A percentile compares a stretch with the other conserved stretches of the same genome.
phyloP scores from a whole-genome alignment of 2,797 vertebrate genomes.

The Anabas testudineus region DNA sequence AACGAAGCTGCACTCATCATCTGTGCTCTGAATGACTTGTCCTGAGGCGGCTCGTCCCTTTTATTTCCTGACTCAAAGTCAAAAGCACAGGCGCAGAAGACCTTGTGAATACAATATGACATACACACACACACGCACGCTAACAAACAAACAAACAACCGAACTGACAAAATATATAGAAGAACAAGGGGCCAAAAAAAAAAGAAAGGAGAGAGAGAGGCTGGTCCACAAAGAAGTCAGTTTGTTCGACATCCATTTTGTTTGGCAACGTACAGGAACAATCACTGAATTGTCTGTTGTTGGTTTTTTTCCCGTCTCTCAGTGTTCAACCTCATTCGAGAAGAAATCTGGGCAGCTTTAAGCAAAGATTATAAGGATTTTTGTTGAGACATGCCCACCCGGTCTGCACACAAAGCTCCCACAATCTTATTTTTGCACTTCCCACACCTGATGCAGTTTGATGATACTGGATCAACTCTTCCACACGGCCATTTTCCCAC shows the following conservation, averaged over 20 bases:
- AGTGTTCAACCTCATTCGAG: constrained; percentile 32
- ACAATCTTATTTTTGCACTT: constrained; percentile 52
- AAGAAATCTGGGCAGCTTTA: constrained; percentile 45
- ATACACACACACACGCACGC: constrained; percentile 10
- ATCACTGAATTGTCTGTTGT: constrained; percentile 31
- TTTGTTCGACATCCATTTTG: constrained; percentile 40
- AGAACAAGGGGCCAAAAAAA: neutral
- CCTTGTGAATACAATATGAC: constrained; percentile 60
- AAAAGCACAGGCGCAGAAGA: constrained; percentile 59
- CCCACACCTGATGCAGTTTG: constrained; percentile 40
- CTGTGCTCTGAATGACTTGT: constrained; percentile 67
- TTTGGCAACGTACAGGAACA: constrained; percentile 28
- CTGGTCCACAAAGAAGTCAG: constrained; percentile 14
- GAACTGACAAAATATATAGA: neutral
- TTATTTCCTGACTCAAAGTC: constrained; percentile 74
- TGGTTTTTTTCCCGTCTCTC: constrained; percentile 15
- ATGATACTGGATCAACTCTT: constrained; percentile 42
- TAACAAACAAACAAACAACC: constrained; percentile 33
- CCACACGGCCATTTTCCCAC: constrained; percentile 27
- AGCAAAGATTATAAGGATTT: constrained; percentile 46
- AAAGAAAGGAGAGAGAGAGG: too few relatives aligned
- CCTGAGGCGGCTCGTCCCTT: constrained; percentile 65
- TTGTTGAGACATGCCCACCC: constrained; percentile 56
- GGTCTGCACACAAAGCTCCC: constrained; percentile 32
- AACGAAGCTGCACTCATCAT: constrained; percentile 65